These are phyloP conservation scores for Sus scrofa DNA, from an alignment of 2,113 vertebrate species.

Conservation along the genomic window T2T-Sscrofa CM000824.6:57745501-57746000, in stretches of 20 bases:
- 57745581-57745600: background rate
- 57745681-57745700: background rate
- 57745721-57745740: conserved; percentile 23
- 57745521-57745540: background rate
- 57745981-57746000: background rate
- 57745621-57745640: conserved; percentile 29
- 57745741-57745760: background rate
- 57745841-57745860: conserved; percentile 34
- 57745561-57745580: conserved; percentile 16
- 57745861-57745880: conserved; percentile 51
- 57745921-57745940: conserved; percentile 54
- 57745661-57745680: background rate
- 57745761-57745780: background rate
- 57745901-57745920: conserved; percentile 7
- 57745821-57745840: background rate
- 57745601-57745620: background rate
- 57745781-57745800: background rate
- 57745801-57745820: conserved; percentile 37
- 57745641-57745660: background rate
- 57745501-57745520: background rate
- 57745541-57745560: conserved; percentile 57
- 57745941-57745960: conserved; percentile 7
- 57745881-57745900: conserved; percentile 38
- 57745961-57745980: conserved; percentile 49
- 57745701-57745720: background rate